These are phyloP conservation scores for Malurus cyaneus DNA, from an alignment of 2,113 vertebrate genomes.

Conservation along the genomic window DNA sequence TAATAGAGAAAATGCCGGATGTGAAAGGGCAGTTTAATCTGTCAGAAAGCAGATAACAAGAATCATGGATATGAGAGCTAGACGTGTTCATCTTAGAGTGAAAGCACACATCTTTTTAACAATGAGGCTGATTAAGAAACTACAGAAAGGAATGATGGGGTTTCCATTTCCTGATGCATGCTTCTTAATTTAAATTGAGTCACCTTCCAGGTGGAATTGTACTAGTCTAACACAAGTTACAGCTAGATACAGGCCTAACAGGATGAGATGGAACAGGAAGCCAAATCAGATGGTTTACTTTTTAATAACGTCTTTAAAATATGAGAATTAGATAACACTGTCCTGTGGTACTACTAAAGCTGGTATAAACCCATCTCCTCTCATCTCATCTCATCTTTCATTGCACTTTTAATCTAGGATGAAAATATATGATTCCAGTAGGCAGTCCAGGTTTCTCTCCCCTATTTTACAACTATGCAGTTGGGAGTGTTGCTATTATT, in stretches of 20 bases:
- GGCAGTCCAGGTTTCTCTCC: not conserved
- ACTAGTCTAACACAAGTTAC: not conserved
- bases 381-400: not conserved
- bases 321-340: not conserved
- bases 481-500: not conserved
- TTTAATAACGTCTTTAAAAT: not conserved
- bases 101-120: not conserved
- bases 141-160: not conserved
- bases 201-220: not conserved
- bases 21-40: not conserved
- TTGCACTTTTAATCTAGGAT: not conserved
- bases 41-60: slow-evolving; percentile 5
- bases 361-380: not conserved
- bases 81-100: not conserved
- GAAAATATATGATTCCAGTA: not conserved
- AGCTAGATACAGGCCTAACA: not conserved
- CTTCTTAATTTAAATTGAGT: slow-evolving; percentile 13
- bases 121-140: slow-evolving; percentile 9
- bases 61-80: slow-evolving; percentile 21
- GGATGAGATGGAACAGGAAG: not conserved
- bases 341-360: not conserved
- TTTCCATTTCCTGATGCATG: not conserved
- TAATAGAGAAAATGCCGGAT: not conserved
- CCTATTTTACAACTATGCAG: not conserved
- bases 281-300: not conserved